Conservation (phyloP, 1,140 invertebrate species). For the Scylla paramamosain region DNA sequence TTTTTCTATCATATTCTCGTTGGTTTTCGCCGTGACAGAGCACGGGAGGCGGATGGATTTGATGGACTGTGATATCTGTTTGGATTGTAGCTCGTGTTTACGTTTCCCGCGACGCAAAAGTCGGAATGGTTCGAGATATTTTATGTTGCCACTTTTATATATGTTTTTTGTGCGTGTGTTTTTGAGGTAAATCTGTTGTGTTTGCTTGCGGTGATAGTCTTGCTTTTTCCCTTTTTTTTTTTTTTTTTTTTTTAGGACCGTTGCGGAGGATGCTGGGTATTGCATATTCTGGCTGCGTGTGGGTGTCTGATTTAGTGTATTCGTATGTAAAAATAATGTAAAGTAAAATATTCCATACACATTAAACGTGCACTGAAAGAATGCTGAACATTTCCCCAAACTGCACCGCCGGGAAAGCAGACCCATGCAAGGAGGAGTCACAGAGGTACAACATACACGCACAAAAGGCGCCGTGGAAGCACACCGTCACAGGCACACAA, state of each 20-base stretch:
- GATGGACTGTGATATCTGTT: conserved; percentile 61
- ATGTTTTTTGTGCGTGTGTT: conserved; percentile 12
- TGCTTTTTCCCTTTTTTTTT: neutral
- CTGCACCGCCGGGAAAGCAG: neutral
- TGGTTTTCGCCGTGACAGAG: neutral
- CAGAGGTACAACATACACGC: neutral
- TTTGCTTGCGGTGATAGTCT: neutral
- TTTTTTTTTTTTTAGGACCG: neutral
- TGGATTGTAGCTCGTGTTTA: conserved; percentile 53
- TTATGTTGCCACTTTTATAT: conserved; percentile 6
- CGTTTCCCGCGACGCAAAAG: conserved; percentile 36
- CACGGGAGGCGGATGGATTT: conserved; percentile 38
- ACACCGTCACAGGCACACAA: neutral
- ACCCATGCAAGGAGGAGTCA: neutral
- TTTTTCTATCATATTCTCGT: conserved; percentile 14
- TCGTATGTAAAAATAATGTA: conserved; percentile 24
- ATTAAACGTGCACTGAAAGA: conserved; percentile 22
- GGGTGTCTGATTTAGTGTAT: neutral
- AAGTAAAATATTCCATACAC: neutral
- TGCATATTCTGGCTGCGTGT: neutral
- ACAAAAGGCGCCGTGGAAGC: neutral
- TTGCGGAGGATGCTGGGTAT: neutral
- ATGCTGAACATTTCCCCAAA: neutral
- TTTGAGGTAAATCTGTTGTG: conserved; percentile 16
- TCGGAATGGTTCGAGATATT: conserved; percentile 27